Conservation (phyloP, 2,888 invertebrate species). For the Marronus borbonicus region DNA sequence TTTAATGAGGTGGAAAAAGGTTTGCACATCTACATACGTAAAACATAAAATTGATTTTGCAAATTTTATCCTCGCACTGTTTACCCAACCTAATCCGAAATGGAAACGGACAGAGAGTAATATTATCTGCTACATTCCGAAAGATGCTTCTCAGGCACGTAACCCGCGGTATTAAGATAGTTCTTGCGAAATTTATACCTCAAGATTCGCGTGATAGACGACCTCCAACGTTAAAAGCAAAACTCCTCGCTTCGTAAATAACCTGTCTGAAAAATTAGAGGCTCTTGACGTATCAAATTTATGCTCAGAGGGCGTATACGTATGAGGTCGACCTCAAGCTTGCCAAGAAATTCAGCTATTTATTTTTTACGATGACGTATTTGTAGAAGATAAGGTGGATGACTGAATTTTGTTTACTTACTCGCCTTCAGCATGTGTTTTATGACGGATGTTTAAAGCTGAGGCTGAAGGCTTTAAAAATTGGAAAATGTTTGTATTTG, state of each 20-base stretch:
- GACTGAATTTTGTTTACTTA: no score
- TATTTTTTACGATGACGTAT: constrained; percentile 9
- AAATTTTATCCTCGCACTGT: no score
- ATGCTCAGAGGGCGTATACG: not conserved
- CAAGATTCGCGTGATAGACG: constrained; percentile 14
- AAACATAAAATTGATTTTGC: no score
- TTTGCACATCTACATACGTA: no score
- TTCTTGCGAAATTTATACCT: constrained; percentile 13
- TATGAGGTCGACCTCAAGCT: not conserved
- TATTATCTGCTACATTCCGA: not conserved
- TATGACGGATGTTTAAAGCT: no score
- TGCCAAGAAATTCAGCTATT: not conserved
- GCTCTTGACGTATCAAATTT: constrained; percentile 11
- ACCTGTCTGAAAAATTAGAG: constrained; percentile 22
- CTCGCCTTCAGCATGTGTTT: no score
- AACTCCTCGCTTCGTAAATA: not conserved
- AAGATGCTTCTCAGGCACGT: not conserved
- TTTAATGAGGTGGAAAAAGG: no score
- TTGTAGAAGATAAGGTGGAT: not conserved
- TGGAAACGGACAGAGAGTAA: not conserved
- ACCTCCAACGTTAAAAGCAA: constrained; percentile 6
- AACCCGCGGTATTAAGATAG: constrained; percentile 17
- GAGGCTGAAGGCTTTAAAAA: no score
- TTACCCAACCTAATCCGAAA: not conserved
- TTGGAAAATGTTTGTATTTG: no score